Conservation (phyloP, 2,888 invertebrate genomes). For the Choristoneura rosaceana region DNA sequence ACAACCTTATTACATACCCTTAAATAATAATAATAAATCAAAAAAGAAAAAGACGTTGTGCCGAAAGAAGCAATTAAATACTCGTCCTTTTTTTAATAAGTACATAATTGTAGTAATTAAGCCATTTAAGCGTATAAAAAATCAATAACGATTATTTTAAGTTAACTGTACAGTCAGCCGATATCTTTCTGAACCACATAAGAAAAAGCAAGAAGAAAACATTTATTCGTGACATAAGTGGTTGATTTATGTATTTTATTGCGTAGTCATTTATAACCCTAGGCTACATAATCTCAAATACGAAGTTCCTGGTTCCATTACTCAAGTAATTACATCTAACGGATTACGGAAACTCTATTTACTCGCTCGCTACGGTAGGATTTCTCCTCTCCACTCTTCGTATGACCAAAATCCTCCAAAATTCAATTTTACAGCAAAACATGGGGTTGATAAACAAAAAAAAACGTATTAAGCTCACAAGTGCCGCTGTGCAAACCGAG, state of each 20-base stretch:
- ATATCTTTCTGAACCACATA: background rate
- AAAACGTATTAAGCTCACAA: slow-evolving; percentile 35
- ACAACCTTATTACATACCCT: too few relatives aligned
- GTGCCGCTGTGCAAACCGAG: slow-evolving; percentile 43
- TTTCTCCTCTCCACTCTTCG: background rate
- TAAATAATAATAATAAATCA: too few relatives aligned
- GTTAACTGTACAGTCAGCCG: background rate
- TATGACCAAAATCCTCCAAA: slow-evolving; percentile 3
- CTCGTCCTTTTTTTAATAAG: background rate
- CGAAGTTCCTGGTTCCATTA: background rate
- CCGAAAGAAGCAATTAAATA: too few relatives aligned
- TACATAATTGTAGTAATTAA: background rate
- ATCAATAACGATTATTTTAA: background rate
- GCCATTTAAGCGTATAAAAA: background rate
- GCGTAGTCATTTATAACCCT: background rate
- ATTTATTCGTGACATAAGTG: background rate
- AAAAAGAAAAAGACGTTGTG: too few relatives aligned
- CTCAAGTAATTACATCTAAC: slow-evolving; percentile 9
- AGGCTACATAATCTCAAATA: background rate
- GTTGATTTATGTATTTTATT: background rate
- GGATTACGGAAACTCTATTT: slow-evolving; percentile 18
- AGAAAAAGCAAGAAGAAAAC: too few relatives aligned
- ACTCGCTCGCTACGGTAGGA: background rate
- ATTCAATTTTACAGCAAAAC: slow-evolving; percentile 5
- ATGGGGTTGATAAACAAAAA: slow-evolving; percentile 12